Base-by-base conservation (phyloP, 2,888 invertebrate species). In the Aleiodes testaceus region DNA sequence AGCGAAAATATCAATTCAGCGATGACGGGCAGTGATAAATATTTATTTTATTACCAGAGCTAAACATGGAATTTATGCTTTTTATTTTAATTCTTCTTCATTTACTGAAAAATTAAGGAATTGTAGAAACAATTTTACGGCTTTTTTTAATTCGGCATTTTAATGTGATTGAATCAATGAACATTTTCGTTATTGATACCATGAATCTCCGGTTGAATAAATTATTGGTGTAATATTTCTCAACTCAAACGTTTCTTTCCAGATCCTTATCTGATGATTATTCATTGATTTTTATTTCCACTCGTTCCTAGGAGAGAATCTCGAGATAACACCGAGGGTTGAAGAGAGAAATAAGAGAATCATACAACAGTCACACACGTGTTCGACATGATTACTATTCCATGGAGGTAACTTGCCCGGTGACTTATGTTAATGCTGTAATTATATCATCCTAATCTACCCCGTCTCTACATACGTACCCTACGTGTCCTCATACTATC, bases 371-470 rank as follows among this genome's bases (percentile, higher is more conserved):
- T 66, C 76, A 79, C 82, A 82, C 82, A 80, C 81, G 83, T 84
- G 84, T 86, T 85, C 81, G 82, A 82, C 83, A 63, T 82, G 78
- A 85, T 87, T 87, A 84, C 80, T 86, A 87, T 87, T 87, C 87
- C 80, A 78, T 78, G 76, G 79, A 64, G 78, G 86, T 84, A 36
- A 76, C 79, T 79, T 79, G 80, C 72, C 72, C 74, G 83, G 81
- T 85, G 86, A 87, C 86, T 87, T 87, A 87, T 87, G 87, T 85
- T 87, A 87, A 87, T 85, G 82, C 80, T 81, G 85, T 85, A 87
- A 87, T 87, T 87, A 87, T 87, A 87, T 87, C 86, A 85, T 84
- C 83, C 85, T 86, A 86, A 87, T 87, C 87, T 87, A 82, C 82
- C 80, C 79, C 79, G 79, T 82, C 80, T 81, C 53, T 78, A 74